phyloP scores from a whole-genome alignment of 2,113 vertebrate genomes.

The Enhydra lutris region DNA sequence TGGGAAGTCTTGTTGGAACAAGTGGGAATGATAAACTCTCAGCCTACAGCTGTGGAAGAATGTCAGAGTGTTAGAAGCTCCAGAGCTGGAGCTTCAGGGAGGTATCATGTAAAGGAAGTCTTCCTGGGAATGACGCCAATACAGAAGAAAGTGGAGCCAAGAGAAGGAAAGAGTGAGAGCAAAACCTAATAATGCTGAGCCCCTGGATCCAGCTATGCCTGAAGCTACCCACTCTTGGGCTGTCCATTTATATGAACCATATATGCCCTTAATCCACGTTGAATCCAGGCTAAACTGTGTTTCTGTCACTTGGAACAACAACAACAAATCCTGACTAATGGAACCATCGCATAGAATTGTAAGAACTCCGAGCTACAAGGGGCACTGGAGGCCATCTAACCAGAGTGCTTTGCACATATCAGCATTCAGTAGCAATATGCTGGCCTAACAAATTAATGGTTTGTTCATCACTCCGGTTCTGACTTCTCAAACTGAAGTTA shows the following conservation, averaged over 20 bases:
- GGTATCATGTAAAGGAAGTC: background rate
- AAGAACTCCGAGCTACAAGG: background rate
- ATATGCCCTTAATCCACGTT: background rate
- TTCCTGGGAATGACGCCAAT: background rate
- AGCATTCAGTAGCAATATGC: background rate
- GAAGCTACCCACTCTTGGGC: background rate
- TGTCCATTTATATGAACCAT: background rate
- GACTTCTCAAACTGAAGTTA: background rate
- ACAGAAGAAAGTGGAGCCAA: background rate
- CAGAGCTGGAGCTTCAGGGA: background rate
- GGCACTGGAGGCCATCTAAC: background rate
- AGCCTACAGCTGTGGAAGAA: background rate
- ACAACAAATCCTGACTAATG: background rate
- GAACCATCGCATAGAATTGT: background rate
- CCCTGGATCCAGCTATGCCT: background rate
- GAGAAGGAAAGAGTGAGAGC: background rate
- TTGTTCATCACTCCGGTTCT: background rate
- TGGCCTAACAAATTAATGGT: background rate
- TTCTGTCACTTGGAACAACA: background rate
- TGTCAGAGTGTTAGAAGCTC: background rate
- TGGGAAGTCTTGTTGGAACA: background rate
- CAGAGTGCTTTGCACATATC: background rate
- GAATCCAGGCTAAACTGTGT: background rate
- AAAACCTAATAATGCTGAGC: background rate
- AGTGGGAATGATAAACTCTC: background rate